A percentile compares a stretch with the other conserved stretches of the same genome.
Evolutionary conservation across 2,797 vertebrate genomes (phyloP).

Genomic region (Diplodus puntazzo): DNA sequence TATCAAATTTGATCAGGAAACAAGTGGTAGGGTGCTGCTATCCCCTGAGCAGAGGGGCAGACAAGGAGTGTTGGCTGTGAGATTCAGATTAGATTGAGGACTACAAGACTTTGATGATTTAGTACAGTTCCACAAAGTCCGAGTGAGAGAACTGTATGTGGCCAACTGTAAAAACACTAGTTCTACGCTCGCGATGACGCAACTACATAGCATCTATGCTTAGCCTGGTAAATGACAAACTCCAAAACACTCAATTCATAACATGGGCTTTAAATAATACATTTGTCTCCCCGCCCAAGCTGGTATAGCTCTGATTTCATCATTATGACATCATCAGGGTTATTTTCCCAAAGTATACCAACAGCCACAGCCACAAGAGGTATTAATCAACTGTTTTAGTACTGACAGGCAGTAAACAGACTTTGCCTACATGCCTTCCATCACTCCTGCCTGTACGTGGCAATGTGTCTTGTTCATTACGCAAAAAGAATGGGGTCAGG

Average conservation of each 20-base stretch:
- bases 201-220: neutral
- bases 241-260: neutral
- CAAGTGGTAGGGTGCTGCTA: neutral
- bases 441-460: conserved; percentile 6
- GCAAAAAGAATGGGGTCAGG: conserved; percentile 21
- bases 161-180: neutral
- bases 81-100: neutral
- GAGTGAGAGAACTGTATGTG: neutral
- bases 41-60: neutral
- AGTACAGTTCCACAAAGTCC: neutral
- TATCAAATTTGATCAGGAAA: conserved; percentile 28
- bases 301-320: neutral
- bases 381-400: neutral
- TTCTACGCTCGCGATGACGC: neutral
- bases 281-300: neutral
- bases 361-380: neutral
- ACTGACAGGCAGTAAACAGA: neutral
- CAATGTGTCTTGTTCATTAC: conserved; percentile 30
- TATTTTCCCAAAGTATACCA: neutral
- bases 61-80: neutral
- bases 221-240: neutral
- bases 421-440: neutral
- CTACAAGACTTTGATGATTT: neutral
- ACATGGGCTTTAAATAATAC: neutral
- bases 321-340: conserved; percentile 10